Evolutionary conservation across 2,888 invertebrate genomes (phyloP).

Genomic region (Hirudinaria manillensis): DNA sequence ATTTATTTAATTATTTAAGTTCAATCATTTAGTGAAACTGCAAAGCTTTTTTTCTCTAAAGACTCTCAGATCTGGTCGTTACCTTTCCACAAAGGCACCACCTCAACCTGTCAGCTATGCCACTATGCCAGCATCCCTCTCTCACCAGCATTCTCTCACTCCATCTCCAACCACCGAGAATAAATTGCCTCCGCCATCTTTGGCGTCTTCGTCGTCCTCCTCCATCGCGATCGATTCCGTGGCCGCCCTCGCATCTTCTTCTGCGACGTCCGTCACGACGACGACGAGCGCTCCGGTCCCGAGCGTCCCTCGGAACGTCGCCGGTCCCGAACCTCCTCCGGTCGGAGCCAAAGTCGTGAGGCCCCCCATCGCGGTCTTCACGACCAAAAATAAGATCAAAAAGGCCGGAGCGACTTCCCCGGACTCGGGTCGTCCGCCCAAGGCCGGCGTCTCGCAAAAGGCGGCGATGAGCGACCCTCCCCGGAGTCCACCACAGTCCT

Average conservation of each 20-base stretch:
- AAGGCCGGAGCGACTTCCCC: background rate
- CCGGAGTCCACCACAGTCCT: background rate
- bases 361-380: constrained; percentile 27
- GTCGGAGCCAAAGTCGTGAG: constrained; percentile 7
- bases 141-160: background rate
- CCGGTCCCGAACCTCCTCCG: background rate
- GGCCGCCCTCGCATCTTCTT: background rate
- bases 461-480: background rate
- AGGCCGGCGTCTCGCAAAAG: background rate
- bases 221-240: background rate
- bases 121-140: constrained; percentile 23
- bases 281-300: constrained; percentile 2
- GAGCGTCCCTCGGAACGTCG: background rate
- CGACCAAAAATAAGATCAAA: constrained; percentile 23
- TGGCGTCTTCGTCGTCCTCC: background rate
- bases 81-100: background rate
- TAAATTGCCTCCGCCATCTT: background rate
- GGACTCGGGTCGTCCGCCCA: background rate
- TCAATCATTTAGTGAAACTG: background rate
- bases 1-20: background rate
- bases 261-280: background rate
- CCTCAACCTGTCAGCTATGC: constrained; percentile 18
- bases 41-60: background rate
- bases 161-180: background rate
- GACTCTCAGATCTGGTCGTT: constrained; percentile 1